Base-by-base conservation (phyloP, 2,113 vertebrate genomes). In the Todiramphus chloris region DNA sequence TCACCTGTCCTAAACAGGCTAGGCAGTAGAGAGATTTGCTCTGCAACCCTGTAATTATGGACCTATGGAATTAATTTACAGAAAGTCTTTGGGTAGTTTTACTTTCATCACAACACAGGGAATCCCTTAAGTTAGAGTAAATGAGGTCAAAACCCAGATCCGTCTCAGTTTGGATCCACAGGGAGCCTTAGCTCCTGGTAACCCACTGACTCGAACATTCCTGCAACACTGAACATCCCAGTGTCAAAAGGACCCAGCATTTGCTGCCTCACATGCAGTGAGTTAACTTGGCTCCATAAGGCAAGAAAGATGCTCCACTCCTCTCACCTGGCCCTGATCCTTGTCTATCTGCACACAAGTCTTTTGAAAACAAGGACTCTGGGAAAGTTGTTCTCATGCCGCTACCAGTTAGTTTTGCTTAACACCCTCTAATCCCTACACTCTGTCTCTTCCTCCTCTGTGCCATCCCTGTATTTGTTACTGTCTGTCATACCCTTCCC, bases 341-440 rank as follows among this genome's bases (percentile, higher is more conserved):
- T 59, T 33, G 31, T 43, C 63, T 37, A 16, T 33, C 59, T 67
- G 25, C 19, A 41, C 41, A 60, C 13, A 60, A 35, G 35, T 17
- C 56, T 85, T 79, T 75, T 0, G 0, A 53, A 59, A 46, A 20
- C n/a, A 31, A n/a, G 37, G n/a, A 24, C 21, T 43, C 31, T 24
- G 41, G 21, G 53, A n/a, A 75, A 63, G 25, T 5, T 76, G 51
- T 63, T 39, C 51, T 68, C 1, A 1, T 75, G n/a, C n/a, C 13
- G 13, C 59, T 67, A 2, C 8, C 31, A 25, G 18, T 37, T 28
- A 25, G 16, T 43, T 87, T 43, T 60, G 44, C 16, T 35, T 35
- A 58, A 59, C 0, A 0, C 2, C 23, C 35, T 44, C 73, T 39
- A 27, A 21, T 44, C 31, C 55, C 13, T 44, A 60, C 30, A 33